Conservation (phyloP, 2,113 vertebrate species). For the Centropus bengalensis region DNA sequence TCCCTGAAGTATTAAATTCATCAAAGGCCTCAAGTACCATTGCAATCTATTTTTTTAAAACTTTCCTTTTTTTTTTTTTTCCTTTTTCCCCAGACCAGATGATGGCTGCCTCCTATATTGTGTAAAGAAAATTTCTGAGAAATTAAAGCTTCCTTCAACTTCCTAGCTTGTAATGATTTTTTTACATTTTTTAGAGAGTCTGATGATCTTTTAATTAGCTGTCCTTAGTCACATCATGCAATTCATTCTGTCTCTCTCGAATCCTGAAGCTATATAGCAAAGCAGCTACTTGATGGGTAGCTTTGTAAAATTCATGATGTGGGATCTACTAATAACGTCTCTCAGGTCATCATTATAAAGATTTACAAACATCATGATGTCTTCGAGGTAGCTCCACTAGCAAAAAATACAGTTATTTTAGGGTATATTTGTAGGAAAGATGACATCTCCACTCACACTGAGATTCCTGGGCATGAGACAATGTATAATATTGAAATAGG, state of each 20-base stretch:
- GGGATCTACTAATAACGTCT: conserved; percentile 46
- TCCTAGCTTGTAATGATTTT: conserved; percentile 16
- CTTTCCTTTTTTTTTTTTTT: not conserved
- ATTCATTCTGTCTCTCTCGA: not conserved
- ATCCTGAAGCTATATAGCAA: not conserved
- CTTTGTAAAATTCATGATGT: conserved; percentile 51
- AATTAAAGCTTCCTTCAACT: conserved; percentile 18
- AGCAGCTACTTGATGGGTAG: conserved; percentile 18
- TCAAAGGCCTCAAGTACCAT: conserved; percentile 11
- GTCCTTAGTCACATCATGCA: conserved; percentile 2
- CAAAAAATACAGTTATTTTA: not conserved
- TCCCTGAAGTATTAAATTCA: conserved; percentile 31
- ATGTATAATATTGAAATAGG: not conserved
- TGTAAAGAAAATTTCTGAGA: conserved; percentile 2
- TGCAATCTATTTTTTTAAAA: not conserved
- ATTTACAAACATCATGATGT: conserved; percentile 33
- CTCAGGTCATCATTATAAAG: conserved; percentile 52
- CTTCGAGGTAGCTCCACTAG: conserved; percentile 18
- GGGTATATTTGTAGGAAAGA: not conserved
- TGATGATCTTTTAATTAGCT: conserved; percentile 32
- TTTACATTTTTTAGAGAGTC: conserved; percentile 15
- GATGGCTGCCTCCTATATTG: not conserved
- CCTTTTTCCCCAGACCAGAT: not conserved
- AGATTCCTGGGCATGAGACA: not conserved
- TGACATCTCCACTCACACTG: not conserved